Conservation (phyloP, 2,113 vertebrate species). For the Calyptomena viridis region DNA sequence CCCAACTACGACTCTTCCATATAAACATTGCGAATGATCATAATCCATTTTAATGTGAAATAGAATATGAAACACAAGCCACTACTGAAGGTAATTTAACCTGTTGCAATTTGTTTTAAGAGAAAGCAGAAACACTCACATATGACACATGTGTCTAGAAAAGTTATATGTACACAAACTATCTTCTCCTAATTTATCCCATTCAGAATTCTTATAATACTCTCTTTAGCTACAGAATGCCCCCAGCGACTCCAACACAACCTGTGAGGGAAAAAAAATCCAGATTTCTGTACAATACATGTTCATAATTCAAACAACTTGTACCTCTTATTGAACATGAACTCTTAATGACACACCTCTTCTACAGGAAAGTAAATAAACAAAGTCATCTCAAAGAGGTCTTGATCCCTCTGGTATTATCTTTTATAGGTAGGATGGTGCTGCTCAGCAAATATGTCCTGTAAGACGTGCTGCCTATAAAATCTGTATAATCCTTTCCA, state of each 20-base stretch:
- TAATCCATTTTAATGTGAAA: background rate
- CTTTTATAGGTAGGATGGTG: background rate
- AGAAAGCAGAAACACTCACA: background rate
- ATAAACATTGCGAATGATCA: background rate
- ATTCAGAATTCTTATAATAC: background rate
- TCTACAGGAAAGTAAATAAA: conserved; percentile 7
- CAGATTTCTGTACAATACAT: background rate
- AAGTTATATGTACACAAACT: background rate
- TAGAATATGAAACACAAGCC: background rate
- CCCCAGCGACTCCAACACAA: background rate
- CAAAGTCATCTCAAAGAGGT: conserved; percentile 33
- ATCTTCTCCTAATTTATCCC: background rate
- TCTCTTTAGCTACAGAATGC: background rate
- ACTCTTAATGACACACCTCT: background rate
- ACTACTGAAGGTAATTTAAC: background rate
- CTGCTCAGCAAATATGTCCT: conserved; percentile 13
- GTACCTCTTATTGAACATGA: background rate
- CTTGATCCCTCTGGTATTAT: background rate
- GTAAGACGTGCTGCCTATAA: background rate
- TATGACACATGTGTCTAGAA: background rate
- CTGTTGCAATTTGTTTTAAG: background rate
- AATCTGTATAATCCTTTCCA: background rate
- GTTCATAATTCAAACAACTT: background rate
- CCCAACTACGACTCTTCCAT: background rate
- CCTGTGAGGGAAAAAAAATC: background rate